Conservation (phyloP, 2,797 vertebrate species). For the Phrynocephalus vlangalii region DNA sequence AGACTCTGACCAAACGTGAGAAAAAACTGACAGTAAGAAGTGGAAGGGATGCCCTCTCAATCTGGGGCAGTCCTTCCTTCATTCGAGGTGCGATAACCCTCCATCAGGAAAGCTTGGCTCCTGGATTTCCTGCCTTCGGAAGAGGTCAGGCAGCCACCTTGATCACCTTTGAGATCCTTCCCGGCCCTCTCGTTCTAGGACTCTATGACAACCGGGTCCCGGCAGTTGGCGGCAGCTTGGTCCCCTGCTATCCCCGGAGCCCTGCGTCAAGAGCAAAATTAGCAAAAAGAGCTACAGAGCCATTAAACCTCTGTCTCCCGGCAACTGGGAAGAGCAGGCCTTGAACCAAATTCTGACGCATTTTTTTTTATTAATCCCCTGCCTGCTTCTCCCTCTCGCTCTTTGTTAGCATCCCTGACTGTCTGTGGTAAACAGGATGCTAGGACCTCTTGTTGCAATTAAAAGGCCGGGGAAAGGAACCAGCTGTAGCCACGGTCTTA, state of each 20-base stretch:
- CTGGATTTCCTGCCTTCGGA: no score
- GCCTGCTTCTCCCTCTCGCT: conserved; percentile 59
- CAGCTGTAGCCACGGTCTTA: not conserved
- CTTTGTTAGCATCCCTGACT: conserved; percentile 62
- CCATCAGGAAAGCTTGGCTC: no score
- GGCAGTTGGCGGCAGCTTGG: fast-evolving
- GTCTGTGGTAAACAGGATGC: conserved; percentile 54
- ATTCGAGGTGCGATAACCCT: no score
- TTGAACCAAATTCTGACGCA: conserved; percentile 60
- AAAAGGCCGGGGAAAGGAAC: not conserved
- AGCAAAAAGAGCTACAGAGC: conserved; percentile 34
- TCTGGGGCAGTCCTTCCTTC: no score
- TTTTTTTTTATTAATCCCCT: conserved; percentile 55
- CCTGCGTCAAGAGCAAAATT: conserved; percentile 37
- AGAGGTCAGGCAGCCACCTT: no score
- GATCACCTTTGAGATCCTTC: no score
- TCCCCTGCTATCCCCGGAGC: not conserved
- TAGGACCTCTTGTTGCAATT: conserved; percentile 55
- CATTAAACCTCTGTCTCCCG: conserved; percentile 64
- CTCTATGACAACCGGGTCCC: no score
- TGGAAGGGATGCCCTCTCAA: no score
- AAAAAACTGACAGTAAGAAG: no score
- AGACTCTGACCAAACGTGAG: no score
- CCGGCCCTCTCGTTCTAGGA: no score
- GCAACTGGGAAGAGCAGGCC: conserved; percentile 53